These are phyloP conservation scores for Psilopsiagon aymara DNA, from an alignment of 2,113 vertebrate species.

Conservation along the genomic window DNA sequence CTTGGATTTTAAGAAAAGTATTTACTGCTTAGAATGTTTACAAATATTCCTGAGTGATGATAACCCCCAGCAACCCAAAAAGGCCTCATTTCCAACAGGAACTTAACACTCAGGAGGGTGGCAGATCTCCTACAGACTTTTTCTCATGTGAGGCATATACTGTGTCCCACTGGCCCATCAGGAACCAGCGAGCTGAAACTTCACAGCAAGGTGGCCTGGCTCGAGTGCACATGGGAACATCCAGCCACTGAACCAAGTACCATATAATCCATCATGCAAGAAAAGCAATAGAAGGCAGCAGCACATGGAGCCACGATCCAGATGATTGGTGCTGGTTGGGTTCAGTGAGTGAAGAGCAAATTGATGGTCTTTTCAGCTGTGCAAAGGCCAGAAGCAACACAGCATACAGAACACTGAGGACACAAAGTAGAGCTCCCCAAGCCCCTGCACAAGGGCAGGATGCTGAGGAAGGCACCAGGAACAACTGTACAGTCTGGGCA, in stretches of 20 bases:
- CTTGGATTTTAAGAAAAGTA: neutral
- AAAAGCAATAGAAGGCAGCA: neutral
- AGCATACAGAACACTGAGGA: rapidly evolving
- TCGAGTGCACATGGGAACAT: neutral
- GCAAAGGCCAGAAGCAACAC: rapidly evolving
- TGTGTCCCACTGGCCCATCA: rapidly evolving
- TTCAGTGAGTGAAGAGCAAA: neutral
- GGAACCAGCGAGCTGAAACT: rapidly evolving
- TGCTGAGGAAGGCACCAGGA: neutral
- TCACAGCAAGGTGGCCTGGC: neutral
- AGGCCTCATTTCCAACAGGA: neutral
- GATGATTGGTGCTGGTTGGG: rapidly evolving
- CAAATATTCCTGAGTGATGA: conserved; percentile 22
- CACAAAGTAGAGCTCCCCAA: neutral
- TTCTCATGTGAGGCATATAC: rapidly evolving
- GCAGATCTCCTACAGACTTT: rapidly evolving
- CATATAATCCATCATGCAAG: rapidly evolving
- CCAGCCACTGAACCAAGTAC: neutral
- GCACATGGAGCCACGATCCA: rapidly evolving
- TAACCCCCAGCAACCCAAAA: neutral
- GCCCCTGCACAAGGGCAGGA: neutral
- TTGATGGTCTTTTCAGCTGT: neutral
- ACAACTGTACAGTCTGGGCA: too few species aligned
- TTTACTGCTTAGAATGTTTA: conserved; percentile 34
- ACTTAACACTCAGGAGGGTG: neutral